Evolutionary conservation across 2,113 vertebrate genomes (phyloP), one percentile per base, ranked within the genome.

Genomic region (Cynoglossus semilaevis): DNA sequence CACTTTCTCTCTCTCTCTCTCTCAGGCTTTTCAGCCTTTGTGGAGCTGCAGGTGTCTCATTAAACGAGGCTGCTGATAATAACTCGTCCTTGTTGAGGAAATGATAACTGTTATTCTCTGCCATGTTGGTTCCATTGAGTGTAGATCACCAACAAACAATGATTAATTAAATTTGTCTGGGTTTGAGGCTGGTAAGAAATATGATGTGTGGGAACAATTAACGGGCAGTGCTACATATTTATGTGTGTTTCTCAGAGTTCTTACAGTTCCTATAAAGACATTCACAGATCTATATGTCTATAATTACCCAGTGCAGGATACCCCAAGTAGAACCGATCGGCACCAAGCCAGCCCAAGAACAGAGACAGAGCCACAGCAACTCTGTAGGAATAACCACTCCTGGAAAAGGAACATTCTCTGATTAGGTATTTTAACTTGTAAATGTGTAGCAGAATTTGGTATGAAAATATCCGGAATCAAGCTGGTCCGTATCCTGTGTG

Each of bases 271-370:
- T 9, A 41, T 11, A 7, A 17, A 45, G 36, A 41, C 12, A 17
- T 41, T 41, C 11, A 13, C 14, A 14, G 38, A 13, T 12, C 14
- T 14, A 14, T 41, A 12, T 41, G 34, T 17, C 67, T 42, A 34
- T 10, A 18, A 18, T 22, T 85, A 97, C 96, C 97, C 59, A 99
- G 84, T 49, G 97, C 97, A 63, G 97, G 97, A 57, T 99, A 99
- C 38, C 97, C 97, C 62, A 98, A 87, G 86, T 99, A 99, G 91
- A 99, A 99, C 72, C 96, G 92, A 80, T 99, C 97, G 15, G 96
- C 96, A 79, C 97, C 97, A 60, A 99, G 46, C 96, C 97, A 99
- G 74, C 97, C 97, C 75, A 99, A 93, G 79, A 99, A 99, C 47
- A 99, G 92, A 43, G 97, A 99, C 36, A 98, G 77, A 6, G 97